These are phyloP conservation scores for Caenorhabditis remanei DNA, from an alignment of 1,140 invertebrate genomes.

Conservation along the genomic window DNA sequence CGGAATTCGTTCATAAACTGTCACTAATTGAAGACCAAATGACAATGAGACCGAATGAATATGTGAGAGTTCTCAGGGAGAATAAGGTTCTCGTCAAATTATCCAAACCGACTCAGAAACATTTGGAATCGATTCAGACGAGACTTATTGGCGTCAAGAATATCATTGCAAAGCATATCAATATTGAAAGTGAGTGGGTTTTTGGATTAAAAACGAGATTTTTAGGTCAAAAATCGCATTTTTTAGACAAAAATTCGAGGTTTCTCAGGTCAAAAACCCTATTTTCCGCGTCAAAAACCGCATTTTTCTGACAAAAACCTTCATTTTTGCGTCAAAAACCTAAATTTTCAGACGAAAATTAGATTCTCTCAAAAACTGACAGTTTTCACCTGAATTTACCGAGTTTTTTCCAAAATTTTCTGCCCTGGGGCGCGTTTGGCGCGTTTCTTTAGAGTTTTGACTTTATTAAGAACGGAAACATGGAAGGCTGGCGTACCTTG, in stretches of 20 bases:
- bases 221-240: background rate
- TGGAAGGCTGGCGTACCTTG: too few relatives aligned
- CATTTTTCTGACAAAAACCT: too few relatives aligned
- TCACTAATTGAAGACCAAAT: constrained; percentile 29
- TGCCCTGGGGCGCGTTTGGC: too few relatives aligned
- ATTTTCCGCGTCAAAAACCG: background rate
- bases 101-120: constrained; percentile 62
- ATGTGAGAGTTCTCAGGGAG: constrained; percentile 35
- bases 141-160: constrained; percentile 57
- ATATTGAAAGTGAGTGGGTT: constrained; percentile 63
- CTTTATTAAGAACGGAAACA: too few relatives aligned
- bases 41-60: constrained; percentile 23
- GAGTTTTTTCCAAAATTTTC: too few relatives aligned
- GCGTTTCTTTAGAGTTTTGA: too few relatives aligned
- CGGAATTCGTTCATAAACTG: constrained; percentile 39
- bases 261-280: background rate
- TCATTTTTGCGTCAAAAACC: too few relatives aligned
- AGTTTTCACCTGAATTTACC: too few relatives aligned
- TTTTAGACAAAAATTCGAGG: background rate
- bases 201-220: too few relatives aligned
- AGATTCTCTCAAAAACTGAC: too few relatives aligned
- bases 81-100: constrained; percentile 61
- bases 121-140: constrained; percentile 60
- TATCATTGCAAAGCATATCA: constrained; percentile 63
- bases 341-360: too few relatives aligned